phyloP scores from a whole-genome alignment of 2,113 vertebrate genomes.

The Halcyon senegalensis region DNA sequence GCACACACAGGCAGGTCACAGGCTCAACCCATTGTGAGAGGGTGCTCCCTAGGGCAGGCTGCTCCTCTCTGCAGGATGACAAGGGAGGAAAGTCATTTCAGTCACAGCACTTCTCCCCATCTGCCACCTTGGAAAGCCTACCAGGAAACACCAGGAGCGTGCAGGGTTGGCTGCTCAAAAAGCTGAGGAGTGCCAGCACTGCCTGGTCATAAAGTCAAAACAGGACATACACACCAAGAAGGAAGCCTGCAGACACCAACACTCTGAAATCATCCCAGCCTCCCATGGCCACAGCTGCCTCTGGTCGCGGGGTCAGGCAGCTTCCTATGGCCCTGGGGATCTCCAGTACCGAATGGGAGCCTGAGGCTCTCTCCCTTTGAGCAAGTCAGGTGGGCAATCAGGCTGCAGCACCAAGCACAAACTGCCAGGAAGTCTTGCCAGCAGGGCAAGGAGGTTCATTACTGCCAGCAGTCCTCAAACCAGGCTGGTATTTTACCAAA shows the following conservation, averaged over 20 bases:
- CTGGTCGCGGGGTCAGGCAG: neutral
- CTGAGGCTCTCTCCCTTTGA: neutral
- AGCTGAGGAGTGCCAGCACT: neutral
- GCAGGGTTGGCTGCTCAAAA: neutral
- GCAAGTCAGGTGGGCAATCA: neutral
- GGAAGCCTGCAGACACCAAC: neutral
- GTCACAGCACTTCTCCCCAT: neutral
- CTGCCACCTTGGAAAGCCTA: neutral
- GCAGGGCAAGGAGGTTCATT: neutral
- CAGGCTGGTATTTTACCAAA: neutral
- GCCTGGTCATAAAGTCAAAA: neutral
- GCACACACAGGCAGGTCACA: fast-evolving
- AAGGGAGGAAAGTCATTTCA: neutral
- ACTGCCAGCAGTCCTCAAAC: neutral
- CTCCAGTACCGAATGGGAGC: neutral
- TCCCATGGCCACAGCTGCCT: neutral
- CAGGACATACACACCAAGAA: neutral
- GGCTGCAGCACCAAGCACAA: neutral
- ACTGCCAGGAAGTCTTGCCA: neutral
- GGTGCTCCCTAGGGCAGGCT: neutral
- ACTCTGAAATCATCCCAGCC: neutral
- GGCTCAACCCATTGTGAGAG: neutral
- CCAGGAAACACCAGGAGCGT: neutral
- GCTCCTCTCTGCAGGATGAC: neutral
- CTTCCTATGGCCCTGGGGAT: neutral